phyloP scores from a whole-genome alignment of 2,113 vertebrate genomes.

The Gopherus flavomarginatus region DNA sequence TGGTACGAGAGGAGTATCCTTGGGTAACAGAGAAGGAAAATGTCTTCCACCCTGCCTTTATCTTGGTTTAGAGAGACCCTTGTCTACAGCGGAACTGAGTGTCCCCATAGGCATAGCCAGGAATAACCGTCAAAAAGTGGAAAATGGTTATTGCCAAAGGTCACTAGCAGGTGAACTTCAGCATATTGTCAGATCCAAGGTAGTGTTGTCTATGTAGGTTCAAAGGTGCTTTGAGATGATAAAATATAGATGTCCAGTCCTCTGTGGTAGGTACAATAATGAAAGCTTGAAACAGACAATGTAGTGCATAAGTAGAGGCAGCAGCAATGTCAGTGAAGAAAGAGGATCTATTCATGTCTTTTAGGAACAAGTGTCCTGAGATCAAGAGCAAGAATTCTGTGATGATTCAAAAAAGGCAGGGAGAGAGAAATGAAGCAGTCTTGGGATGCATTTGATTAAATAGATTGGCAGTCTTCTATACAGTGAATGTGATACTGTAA shows the following conservation, averaged over 20 bases:
- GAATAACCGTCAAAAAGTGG: background rate
- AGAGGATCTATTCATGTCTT: background rate
- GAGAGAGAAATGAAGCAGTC: background rate
- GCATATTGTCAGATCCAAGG: background rate
- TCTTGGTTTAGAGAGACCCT: background rate
- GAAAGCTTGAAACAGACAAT: background rate
- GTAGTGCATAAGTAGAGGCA: background rate
- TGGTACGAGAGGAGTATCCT: background rate
- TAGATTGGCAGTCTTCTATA: conserved; percentile 27
- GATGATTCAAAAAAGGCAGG: conserved; percentile 20
- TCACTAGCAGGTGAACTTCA: background rate
- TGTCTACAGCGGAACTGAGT: background rate
- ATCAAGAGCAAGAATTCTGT: background rate
- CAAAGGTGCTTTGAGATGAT: background rate
- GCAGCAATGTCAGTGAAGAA: background rate
- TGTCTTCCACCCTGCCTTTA: background rate
- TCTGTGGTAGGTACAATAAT: background rate
- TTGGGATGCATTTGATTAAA: conserved; percentile 26
- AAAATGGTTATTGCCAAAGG: background rate
- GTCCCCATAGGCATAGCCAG: background rate
- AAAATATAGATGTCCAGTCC: background rate
- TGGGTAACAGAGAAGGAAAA: background rate
- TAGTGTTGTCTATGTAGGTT: background rate
- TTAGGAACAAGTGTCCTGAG: background rate
- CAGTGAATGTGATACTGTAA: conserved; percentile 5